These are phyloP conservation scores for Zeus faber DNA, from an alignment of 2,113 vertebrate genomes.

Conservation along the genomic window DNA sequence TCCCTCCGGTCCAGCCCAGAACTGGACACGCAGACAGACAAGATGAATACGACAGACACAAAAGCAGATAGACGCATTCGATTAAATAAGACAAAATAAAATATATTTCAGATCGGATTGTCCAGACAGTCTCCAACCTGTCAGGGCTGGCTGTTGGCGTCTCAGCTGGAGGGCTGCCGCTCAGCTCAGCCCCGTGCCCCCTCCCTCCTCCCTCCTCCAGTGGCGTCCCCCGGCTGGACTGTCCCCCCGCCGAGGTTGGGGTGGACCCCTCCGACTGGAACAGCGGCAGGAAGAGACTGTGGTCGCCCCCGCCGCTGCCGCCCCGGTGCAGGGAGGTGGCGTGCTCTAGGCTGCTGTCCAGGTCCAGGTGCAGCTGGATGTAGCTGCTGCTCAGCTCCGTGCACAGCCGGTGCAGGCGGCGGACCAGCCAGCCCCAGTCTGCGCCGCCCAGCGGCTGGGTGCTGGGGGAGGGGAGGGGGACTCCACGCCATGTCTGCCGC, in stretches of 20 bases:
- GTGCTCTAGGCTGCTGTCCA: conserved; percentile 84
- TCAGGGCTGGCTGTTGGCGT: conserved; percentile 67
- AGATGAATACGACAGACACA: neutral
- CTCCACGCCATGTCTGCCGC: conserved; percentile 81
- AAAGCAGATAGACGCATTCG: neutral
- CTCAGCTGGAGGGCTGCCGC: conserved; percentile 67
- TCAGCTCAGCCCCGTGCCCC: conserved; percentile 53
- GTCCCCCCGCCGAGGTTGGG: conserved; percentile 78
- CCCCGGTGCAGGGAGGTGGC: conserved; percentile 55
- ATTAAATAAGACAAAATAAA: neutral
- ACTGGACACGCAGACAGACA: conserved; percentile 15
- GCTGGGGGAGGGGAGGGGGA: conserved; percentile 83
- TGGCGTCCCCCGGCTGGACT: conserved; percentile 84
- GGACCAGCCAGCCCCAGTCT: conserved; percentile 95
- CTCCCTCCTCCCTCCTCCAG: conserved; percentile 82
- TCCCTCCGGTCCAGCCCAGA: conserved; percentile 62
- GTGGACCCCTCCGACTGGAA: conserved; percentile 89
- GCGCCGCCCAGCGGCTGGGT: conserved; percentile 83
- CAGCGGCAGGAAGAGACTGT: conserved; percentile 85
- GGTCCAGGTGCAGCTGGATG: conserved; percentile 94
- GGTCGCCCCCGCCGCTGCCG: conserved; percentile 42
- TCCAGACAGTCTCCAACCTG: conserved; percentile 39
- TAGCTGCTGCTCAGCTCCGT: conserved; percentile 95
- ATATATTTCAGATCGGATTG: neutral
- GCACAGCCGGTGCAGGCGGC: conserved; percentile 89